Evolutionary conservation across 2,113 vertebrate genomes (phyloP).

Genomic region (Capra hircus): DNA sequence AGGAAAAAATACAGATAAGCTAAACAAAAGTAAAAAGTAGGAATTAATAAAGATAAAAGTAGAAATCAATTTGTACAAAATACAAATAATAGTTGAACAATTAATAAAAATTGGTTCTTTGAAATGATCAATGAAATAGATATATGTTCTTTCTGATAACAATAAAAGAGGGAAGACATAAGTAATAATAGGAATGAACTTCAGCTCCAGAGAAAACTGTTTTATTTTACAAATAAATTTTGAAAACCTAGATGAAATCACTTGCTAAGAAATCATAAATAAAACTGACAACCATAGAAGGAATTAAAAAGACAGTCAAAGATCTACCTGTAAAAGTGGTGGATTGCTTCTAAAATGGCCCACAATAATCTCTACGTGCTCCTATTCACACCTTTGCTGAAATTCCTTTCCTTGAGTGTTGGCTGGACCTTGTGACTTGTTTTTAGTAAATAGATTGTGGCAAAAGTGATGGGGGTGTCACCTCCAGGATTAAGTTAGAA

Average conservation of each 20-base stretch:
- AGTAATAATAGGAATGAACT: background rate
- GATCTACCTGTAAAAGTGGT: background rate
- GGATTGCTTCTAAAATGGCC: background rate
- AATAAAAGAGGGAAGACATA: constrained; percentile 1
- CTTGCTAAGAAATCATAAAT: constrained; percentile 1
- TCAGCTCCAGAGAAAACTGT: background rate
- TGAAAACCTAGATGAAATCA: background rate
- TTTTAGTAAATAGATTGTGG: background rate
- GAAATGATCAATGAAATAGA: background rate
- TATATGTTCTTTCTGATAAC: background rate
- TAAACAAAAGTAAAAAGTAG: constrained; percentile 4
- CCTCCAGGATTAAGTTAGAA: background rate
- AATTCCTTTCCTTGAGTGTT: background rate
- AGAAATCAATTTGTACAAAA: background rate
- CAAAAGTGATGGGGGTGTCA: background rate
- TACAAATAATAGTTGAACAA: background rate
- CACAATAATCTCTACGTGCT: background rate
- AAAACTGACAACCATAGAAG: background rate
- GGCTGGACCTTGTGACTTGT: background rate
- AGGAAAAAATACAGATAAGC: background rate
- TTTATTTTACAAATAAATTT: constrained; percentile 18
- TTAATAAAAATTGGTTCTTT: background rate
- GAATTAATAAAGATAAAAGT: background rate
- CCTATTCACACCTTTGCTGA: background rate
- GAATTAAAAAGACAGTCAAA: background rate